phyloP scores from a whole-genome alignment of 92 coral and sea anemone genomes.

The Palythoa grandis region DNA sequence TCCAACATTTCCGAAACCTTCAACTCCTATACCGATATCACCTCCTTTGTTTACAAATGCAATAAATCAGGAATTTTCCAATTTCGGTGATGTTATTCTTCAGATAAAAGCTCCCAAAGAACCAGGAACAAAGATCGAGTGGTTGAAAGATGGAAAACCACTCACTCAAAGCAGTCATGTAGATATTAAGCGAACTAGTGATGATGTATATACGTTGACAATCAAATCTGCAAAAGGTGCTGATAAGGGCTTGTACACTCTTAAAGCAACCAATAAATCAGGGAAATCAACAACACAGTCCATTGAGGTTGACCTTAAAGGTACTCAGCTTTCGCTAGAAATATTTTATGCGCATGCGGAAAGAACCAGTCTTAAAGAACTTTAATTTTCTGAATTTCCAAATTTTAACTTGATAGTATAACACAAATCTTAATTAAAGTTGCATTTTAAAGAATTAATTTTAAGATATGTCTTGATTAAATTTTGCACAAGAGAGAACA shows the following conservation, averaged over 20 bases:
- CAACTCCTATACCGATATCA: neutral
- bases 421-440: too few relatives aligned
- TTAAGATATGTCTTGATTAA: too few relatives aligned
- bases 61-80: neutral
- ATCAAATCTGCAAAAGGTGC: constrained; percentile 66
- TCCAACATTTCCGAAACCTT: constrained; percentile 4
- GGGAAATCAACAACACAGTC: constrained; percentile 55
- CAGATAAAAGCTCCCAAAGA: constrained; percentile 37
- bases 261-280: constrained; percentile 79
- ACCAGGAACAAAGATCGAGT: constrained; percentile 78
- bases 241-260: constrained; percentile 82
- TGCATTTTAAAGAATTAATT: too few relatives aligned
- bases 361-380: neutral
- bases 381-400: neutral
- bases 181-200: constrained; percentile 60
- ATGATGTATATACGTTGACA: constrained; percentile 66
- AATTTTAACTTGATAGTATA: neutral
- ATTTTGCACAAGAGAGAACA: too few relatives aligned
- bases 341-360: neutral
- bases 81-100: constrained; percentile 18
- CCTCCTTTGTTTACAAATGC: constrained; percentile 4
- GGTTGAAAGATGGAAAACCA: constrained; percentile 79
- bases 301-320: constrained; percentile 41
- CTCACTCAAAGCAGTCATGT: constrained; percentile 64
- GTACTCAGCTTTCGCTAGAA: constrained; percentile 10